A percentile compares a stretch with the other conserved stretches of the same genome.
phyloP scores from a whole-genome alignment of 1,140 invertebrate species.

The Dreissena rostriformis region DNA sequence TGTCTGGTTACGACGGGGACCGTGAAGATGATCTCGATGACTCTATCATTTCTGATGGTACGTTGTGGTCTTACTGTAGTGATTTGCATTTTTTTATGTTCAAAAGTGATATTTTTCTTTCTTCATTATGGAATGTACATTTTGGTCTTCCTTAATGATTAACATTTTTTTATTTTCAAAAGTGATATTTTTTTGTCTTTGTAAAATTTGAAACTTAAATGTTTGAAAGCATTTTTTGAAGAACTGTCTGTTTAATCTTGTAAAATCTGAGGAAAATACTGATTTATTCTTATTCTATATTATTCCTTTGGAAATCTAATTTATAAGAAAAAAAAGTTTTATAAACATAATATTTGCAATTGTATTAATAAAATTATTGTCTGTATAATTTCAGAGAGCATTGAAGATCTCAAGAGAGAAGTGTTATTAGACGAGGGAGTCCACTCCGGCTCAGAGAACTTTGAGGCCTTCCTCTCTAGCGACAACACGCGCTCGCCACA shows the following conservation, averaged over 20 bases:
- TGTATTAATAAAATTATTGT: neutral
- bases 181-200: too few relatives aligned
- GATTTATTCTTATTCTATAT: neutral
- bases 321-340: too few relatives aligned
- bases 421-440: constrained; percentile 55
- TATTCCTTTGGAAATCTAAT: neutral
- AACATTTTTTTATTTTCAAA: too few relatives aligned
- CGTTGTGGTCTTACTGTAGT: constrained; percentile 1
- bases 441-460: constrained; percentile 54
- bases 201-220: neutral
- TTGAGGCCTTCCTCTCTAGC: constrained; percentile 47
- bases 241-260: neutral
- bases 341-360: too few relatives aligned
- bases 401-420: constrained; percentile 51
- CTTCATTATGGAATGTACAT: constrained; percentile 63
- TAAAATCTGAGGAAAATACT: neutral
- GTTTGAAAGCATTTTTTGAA: neutral
- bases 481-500: constrained; percentile 47
- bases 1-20: constrained; percentile 77
- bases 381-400: constrained; percentile 53
- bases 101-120: too few relatives aligned
- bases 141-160: too few relatives aligned
- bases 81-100: too few relatives aligned
- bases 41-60: constrained; percentile 72
- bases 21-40: constrained; percentile 74